A percentile compares a stretch with the other conserved stretches of the same genome.
Evolutionary conservation across 2,797 vertebrate genomes (phyloP).

Genomic region (Natrix natrix): DNA sequence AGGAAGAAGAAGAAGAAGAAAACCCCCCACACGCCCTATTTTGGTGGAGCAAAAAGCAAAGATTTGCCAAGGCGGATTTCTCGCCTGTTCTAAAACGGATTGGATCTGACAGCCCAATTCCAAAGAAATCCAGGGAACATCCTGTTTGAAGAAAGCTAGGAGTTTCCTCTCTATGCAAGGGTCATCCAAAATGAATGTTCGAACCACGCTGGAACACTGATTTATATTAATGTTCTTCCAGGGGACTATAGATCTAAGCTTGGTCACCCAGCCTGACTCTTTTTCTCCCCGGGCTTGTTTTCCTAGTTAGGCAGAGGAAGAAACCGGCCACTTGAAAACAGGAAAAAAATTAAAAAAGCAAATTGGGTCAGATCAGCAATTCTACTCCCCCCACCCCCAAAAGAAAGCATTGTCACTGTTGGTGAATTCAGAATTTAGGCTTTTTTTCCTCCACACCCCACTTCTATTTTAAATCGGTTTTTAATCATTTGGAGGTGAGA

Average conservation of each 20-base stretch:
- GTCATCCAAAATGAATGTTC: slow-evolving; percentile 6
- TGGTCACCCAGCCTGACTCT: not conserved
- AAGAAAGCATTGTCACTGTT: not conserved
- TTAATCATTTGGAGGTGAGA: not conserved
- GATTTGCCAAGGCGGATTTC: slow-evolving; percentile 7
- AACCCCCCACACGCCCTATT: not conserved
- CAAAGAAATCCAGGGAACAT: slow-evolving; percentile 1
- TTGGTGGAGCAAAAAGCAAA: not conserved
- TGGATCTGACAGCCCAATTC: slow-evolving; percentile 10
- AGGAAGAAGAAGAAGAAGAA: not conserved
- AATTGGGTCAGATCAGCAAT: not conserved
- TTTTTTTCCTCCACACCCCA: not conserved
- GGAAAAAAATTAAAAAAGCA: not conserved
- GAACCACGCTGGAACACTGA: not conserved
- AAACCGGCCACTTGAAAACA: not conserved
- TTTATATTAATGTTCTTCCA: not conserved
- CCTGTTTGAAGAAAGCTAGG: slow-evolving; percentile 16
- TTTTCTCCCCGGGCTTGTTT: not conserved
- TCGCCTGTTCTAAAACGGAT: slow-evolving; percentile 5
- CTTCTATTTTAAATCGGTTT: not conserved
- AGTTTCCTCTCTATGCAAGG: not conserved
- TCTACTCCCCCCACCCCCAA: accelerated
- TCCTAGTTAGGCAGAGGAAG: too few relatives aligned
- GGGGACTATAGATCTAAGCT: not conserved
- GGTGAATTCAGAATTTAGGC: not conserved